These are phyloP conservation scores for Eulemur coronatus DNA, from an alignment of 2,797 vertebrate species.

Conservation along the genomic window DNA sequence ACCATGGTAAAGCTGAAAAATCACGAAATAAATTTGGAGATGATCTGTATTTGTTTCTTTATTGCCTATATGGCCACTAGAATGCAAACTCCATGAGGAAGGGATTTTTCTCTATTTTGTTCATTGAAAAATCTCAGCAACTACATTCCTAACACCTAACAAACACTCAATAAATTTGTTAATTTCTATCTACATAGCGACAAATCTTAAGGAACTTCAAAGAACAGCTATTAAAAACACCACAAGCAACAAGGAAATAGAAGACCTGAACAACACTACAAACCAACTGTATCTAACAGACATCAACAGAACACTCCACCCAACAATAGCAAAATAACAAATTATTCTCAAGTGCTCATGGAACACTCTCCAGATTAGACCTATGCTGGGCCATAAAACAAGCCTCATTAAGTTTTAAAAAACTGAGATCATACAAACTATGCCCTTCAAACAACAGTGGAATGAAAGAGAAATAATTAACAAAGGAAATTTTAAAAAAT, in stretches of 20 bases:
- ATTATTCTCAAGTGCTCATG: neutral
- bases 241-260: neutral
- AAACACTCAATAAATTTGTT: conserved; percentile 30
- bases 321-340: neutral
- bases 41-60: neutral
- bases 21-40: neutral
- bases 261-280: neutral
- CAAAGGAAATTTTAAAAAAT: neutral
- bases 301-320: neutral
- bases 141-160: conserved; percentile 3
- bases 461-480: neutral
- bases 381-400: neutral
- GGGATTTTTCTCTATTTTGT: neutral
- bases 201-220: neutral
- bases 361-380: neutral
- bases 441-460: neutral
- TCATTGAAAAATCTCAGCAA: conserved; percentile 1
- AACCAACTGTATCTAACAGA: neutral
- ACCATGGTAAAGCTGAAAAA: neutral
- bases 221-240: neutral
- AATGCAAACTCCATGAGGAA: neutral
- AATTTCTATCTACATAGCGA: neutral
- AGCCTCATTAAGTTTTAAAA: neutral
- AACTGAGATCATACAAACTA: neutral
- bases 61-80: neutral